Base-by-base conservation (phyloP, 2,888 invertebrate species). In the Rotaria sp. region DNA sequence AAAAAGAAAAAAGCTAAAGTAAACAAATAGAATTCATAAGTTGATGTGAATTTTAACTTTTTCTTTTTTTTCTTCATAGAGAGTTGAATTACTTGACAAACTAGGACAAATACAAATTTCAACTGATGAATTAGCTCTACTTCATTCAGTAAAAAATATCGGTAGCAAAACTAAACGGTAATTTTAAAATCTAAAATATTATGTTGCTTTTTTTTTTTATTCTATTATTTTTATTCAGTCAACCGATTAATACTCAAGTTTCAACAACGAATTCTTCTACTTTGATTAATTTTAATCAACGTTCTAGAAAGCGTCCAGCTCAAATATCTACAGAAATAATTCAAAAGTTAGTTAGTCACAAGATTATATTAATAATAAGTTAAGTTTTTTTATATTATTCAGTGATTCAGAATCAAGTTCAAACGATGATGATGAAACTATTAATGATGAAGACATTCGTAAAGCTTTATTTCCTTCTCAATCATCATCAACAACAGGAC, bases 401-500 rank as follows among this genome's bases (percentile, higher is more conserved):
- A 67, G 67, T 67, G 67, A 67, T 1, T 18, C 67, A 5, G 67
- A 67, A 30, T 35, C 35, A 30, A 67, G 67, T 67, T 67, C 67
- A 67, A 35, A 74, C 38, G 85, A 85, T 75, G 87, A 88, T 7
- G 87, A 87, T 45, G 87, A 88, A 85, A 52, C 67, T 41, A 86
- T 57, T 11, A 88, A 88, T 30, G 87, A 88, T 59, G 88, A 88
- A 21, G 87, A 75, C 87, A 84, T 87, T 88, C 21, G 45, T 13
- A 38, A 45, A 75, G 75, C 75, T n/a, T 75, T 75, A 26, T 1
- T 7, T 35, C 35, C 67, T 35, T 67, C 67, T 67, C 38, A 75
- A 45, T 26, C 41, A 26, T 10, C 35, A 48, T 0, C 24, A 48
- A 41, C 48, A 84, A 11, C 30, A 21, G n/a, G 5, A 84, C 50